Evolutionary conservation across 2,888 invertebrate species (phyloP).

Genomic region (Macaria liturata): DNA sequence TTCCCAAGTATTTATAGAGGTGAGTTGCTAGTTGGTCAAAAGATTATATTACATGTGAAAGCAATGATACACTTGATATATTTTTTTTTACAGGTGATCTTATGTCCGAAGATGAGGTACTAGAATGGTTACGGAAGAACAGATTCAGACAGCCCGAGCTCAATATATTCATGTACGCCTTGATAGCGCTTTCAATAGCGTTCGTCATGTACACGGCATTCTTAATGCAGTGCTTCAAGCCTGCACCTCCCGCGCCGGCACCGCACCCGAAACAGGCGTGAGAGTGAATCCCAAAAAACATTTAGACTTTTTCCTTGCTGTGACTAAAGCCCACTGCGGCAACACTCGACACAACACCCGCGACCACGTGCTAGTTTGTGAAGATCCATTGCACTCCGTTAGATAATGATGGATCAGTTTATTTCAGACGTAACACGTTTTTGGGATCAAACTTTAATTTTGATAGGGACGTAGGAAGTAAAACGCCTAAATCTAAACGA

Average conservation of each 20-base stretch:
- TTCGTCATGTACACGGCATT: slow-evolving; percentile 96
- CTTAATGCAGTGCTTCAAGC: slow-evolving; percentile 94
- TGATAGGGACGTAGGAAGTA: slow-evolving; percentile 43
- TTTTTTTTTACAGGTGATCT: slow-evolving; percentile 86
- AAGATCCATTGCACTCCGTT: slow-evolving; percentile 43
- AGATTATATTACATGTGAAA: no score
- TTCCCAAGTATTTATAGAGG: slow-evolving; percentile 97
- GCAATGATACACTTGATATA: no score
- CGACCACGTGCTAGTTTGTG: slow-evolving; percentile 46
- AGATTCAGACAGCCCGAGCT: slow-evolving; percentile 96
- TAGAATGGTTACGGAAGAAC: slow-evolving; percentile 97
- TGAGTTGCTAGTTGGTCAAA: slow-evolving; percentile 45
- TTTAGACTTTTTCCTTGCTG: slow-evolving; percentile 40
- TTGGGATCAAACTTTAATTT: slow-evolving; percentile 74
- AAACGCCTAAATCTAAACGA: slow-evolving; percentile 28
- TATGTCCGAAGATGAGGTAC: slow-evolving; percentile 91
- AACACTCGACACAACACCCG: slow-evolving; percentile 36
- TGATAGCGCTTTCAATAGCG: slow-evolving; percentile 92
- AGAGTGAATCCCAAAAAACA: slow-evolving; percentile 45
- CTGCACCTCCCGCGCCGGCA: slow-evolving; percentile 85
- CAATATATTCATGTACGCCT: slow-evolving; percentile 96
- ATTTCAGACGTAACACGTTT: slow-evolving; percentile 56
- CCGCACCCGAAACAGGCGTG: slow-evolving; percentile 87
- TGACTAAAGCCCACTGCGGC: slow-evolving; percentile 41
- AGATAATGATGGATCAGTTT: slow-evolving; percentile 43